Evolutionary conservation across 2,888 invertebrate genomes (phyloP).

Genomic region (Pollenia labialis): DNA sequence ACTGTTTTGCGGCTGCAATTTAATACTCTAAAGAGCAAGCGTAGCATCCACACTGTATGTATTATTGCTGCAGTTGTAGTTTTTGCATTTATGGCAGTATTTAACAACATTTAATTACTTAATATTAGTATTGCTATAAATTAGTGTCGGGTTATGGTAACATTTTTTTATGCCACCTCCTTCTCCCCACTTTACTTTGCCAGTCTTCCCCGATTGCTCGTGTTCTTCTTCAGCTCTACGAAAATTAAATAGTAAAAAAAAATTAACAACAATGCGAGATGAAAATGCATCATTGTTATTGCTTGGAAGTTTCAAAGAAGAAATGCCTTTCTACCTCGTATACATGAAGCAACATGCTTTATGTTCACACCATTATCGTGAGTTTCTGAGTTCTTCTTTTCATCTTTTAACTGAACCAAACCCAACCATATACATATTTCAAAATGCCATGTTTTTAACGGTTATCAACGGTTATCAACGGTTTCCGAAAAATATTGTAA

Average conservation of each 20-base stretch:
- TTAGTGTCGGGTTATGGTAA: constrained; percentile 69
- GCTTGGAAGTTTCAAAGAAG: neutral
- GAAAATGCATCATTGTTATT: neutral
- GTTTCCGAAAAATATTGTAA: constrained; percentile 14
- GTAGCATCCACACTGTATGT: constrained; percentile 25
- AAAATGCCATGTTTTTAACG: constrained; percentile 52
- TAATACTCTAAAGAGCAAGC: constrained; percentile 57
- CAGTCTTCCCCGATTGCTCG: neutral
- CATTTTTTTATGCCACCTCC: constrained; percentile 25
- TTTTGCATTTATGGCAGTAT: constrained; percentile 72
- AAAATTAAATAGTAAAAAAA: constrained; percentile 32
- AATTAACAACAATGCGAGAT: constrained; percentile 1
- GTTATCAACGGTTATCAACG: constrained; percentile 52
- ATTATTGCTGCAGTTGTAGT: constrained; percentile 41
- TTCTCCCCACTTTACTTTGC: neutral
- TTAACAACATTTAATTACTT: constrained; percentile 74
- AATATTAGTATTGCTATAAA: constrained; percentile 69
- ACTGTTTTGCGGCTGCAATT: constrained; percentile 60
- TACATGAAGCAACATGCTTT: constrained; percentile 1
- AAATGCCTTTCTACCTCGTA: neutral
- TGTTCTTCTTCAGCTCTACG: constrained; percentile 10
- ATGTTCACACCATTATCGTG: constrained; percentile 50
- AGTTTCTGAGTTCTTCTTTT: neutral
- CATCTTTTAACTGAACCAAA: constrained; percentile 28
- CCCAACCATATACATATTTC: neutral